Evolutionary conservation across 2,888 invertebrate species (phyloP), one percentile per base, ranked within the genome.

Genomic region (Nymphalis c-album): DNA sequence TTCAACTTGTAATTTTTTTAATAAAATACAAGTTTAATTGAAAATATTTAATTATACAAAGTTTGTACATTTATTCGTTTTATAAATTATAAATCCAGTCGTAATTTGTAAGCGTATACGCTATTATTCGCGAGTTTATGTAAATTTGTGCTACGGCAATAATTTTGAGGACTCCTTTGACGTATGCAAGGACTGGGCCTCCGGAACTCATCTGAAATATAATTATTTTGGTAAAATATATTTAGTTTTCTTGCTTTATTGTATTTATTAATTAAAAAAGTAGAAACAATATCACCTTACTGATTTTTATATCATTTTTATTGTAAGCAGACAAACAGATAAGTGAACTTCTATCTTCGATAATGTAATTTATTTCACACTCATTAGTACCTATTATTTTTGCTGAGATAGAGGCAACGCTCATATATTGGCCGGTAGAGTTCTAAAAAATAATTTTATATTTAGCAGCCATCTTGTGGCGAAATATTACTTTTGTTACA

Each of bases 81-180:
- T 31, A 64, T 58, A 31, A 48, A 47, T 64, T 22, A 18, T 17
- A 2, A 59, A 67, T 67, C 70, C 67, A 64, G 16, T 67, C 47
- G 40, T 59, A 48, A 62, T 67, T 58, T 40, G 64, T 17, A 6
- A 70, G 78, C 71, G 69, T 74, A 73, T 7, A 76, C 20, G 60
- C 70, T 1, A 79, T 4, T 75, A 68, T 35, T 75, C 62, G 62
- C 72, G 70, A 64, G 66, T 53, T n/a, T 31, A 58, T 74, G 45
- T 78, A 80, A 0, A 77, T 72, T 64, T 78, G 77, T 3, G 77
- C 70, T 7, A 82, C 78, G 3, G 74, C 83, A 22, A 81, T n/a
- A 62, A 84, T 53, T 45, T 62, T 67, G 59, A 74, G 51, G 6
- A 68, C 64, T 0, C 67, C 68, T 1, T 67, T 63, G 5, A 71